These are phyloP conservation scores for Lycophotia porphyrea DNA, from an alignment of 2,888 invertebrate genomes.

Conservation along the genomic window DNA sequence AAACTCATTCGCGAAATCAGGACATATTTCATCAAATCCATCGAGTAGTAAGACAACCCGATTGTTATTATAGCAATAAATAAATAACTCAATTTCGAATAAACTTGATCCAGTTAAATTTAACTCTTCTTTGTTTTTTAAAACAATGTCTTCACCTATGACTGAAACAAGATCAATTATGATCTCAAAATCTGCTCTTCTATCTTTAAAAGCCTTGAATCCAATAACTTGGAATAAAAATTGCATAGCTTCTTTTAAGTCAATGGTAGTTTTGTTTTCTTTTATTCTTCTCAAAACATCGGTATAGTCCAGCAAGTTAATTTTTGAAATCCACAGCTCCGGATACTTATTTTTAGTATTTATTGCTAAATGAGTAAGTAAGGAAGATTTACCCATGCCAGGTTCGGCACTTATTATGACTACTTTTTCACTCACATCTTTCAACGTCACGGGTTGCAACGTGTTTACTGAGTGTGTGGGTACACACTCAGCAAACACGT, in stretches of 20 bases:
- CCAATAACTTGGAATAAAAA: constrained; percentile 32
- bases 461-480: background rate
- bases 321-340: constrained; percentile 53
- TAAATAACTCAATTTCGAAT: constrained; percentile 48
- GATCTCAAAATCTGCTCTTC: background rate
- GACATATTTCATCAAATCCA: constrained; percentile 66
- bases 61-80: constrained; percentile 47
- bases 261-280: constrained; percentile 5
- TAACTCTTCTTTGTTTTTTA: background rate
- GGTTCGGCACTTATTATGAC: constrained; percentile 58
- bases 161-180: constrained; percentile 7
- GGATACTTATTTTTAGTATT: constrained; percentile 53
- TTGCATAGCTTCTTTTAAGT: constrained; percentile 16
- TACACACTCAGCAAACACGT: no score
- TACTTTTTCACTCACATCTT: constrained; percentile 46
- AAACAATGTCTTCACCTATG: constrained; percentile 3
- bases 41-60: constrained; percentile 53
- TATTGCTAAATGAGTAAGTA: constrained; percentile 58
- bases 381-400: constrained; percentile 65
- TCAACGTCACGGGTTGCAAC: constrained; percentile 16
- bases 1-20: constrained; percentile 51
- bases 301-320: constrained; percentile 53
- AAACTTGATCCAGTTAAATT: constrained; percentile 7
- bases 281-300: constrained; percentile 31
- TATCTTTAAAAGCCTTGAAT: background rate